A percentile compares a stretch with the other conserved stretches of the same genome.
Evolutionary conservation across 2,888 invertebrate genomes (phyloP).

Genomic region (Chloroclystis v-ata): DNA sequence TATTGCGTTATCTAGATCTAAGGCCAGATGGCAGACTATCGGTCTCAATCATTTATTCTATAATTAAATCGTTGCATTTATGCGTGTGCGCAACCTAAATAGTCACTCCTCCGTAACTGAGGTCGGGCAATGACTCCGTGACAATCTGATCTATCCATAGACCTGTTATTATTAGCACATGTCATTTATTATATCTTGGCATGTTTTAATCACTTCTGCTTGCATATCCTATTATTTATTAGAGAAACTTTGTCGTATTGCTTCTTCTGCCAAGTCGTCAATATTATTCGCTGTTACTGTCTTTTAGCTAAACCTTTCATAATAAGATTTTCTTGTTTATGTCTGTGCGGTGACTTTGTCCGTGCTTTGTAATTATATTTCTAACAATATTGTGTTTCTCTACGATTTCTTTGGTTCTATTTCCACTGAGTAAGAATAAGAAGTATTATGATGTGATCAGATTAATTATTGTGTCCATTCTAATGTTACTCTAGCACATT

Average conservation of each 20-base stretch:
- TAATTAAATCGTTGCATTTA: slow-evolving; percentile 31
- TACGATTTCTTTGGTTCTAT: too few species aligned
- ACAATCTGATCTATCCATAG: slow-evolving; percentile 31
- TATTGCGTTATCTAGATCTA: slow-evolving; percentile 26
- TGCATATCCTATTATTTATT: not conserved
- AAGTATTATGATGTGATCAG: too few species aligned
- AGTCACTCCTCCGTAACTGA: slow-evolving; percentile 28
- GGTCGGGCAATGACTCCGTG: slow-evolving; percentile 31
- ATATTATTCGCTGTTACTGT: too few species aligned
- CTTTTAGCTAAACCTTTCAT: too few species aligned
- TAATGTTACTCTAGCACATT: too few species aligned
- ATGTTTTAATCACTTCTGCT: not conserved
- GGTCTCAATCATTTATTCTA: slow-evolving; percentile 31
- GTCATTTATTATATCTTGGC: slow-evolving; percentile 18
- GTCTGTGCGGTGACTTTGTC: too few species aligned
- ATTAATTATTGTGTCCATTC: too few species aligned
- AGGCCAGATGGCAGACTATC: slow-evolving; percentile 31
- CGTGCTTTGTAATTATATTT: too few species aligned
- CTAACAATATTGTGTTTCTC: too few species aligned
- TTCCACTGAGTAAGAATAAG: too few species aligned
- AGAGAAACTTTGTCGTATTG: not conserved
- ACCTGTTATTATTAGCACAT: slow-evolving; percentile 26
- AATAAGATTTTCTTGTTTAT: too few species aligned
- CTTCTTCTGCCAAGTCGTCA: too few species aligned
- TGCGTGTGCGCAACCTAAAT: slow-evolving; percentile 29